phyloP scores from a whole-genome alignment of 2,113 vertebrate species.

The Epinephelus moara region DNA sequence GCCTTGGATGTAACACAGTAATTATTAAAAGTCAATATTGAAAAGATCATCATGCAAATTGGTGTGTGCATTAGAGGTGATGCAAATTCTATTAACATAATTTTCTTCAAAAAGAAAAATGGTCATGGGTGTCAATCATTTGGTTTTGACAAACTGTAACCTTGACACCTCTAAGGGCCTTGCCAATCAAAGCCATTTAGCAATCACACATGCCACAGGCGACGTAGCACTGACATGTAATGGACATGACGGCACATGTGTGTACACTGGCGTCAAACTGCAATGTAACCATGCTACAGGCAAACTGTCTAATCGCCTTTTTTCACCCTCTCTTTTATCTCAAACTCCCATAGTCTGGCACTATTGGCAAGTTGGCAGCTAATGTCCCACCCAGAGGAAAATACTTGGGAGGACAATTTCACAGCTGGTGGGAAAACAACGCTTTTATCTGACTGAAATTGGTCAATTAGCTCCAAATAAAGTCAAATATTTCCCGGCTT shows the following conservation, averaged over 20 bases:
- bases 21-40: slow-evolving; percentile 76
- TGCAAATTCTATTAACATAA: slow-evolving; percentile 37
- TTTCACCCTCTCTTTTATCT: slow-evolving; percentile 1
- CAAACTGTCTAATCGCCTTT: slow-evolving; percentile 10
- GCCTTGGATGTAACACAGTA: slow-evolving; percentile 53
- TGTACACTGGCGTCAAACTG: neutral
- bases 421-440: slow-evolving; percentile 64
- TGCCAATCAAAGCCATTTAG: slow-evolving; percentile 37
- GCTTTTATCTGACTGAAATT: slow-evolving; percentile 62
- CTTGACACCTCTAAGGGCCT: slow-evolving; percentile 6
- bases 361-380: slow-evolving; percentile 30
- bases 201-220: slow-evolving; percentile 13
- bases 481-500: slow-evolving; percentile 42
- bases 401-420: slow-evolving; percentile 47
- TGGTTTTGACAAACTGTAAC: slow-evolving; percentile 7
- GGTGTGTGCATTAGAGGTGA: slow-evolving; percentile 35
- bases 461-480: slow-evolving; percentile 67
- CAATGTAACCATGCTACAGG: neutral
- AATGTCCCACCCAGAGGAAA: slow-evolving; percentile 55
- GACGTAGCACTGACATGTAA: slow-evolving; percentile 5
- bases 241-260: neutral
- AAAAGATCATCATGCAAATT: slow-evolving; percentile 69
- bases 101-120: neutral
- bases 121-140: slow-evolving; percentile 1
- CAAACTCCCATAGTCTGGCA: slow-evolving; percentile 18